Evolutionary conservation across 2,888 invertebrate species (phyloP).

Genomic region (Caenorhabditis macrosperma): DNA sequence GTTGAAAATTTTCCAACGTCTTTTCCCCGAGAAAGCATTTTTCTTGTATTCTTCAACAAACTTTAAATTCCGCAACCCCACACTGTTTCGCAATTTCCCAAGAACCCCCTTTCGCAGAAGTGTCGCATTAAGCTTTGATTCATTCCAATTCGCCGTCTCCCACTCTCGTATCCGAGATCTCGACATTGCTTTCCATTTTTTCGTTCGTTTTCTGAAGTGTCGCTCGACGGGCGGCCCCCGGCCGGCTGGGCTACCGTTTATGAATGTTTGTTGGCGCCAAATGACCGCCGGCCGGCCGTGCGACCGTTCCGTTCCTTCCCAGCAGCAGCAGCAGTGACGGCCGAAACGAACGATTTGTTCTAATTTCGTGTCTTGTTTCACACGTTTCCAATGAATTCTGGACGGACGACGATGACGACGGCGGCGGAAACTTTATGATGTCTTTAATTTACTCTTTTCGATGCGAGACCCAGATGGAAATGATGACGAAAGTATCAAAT

Average conservation of each 20-base stretch:
- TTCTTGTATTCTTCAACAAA: too few species aligned
- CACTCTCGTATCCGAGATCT: constrained; percentile 18
- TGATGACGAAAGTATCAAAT: constrained; percentile 3
- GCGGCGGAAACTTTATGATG: too few species aligned
- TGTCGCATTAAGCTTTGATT: constrained; percentile 34
- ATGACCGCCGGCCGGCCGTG: constrained; percentile 5
- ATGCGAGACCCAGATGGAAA: not conserved
- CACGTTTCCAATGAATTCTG: not conserved
- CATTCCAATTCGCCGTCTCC: constrained; percentile 9
- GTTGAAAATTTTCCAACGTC: too few species aligned
- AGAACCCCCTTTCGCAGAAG: not conserved
- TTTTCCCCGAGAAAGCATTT: too few species aligned
- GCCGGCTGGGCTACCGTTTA: constrained; percentile 8
- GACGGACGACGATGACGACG: too few species aligned
- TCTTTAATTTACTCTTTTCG: not conserved
- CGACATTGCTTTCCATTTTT: constrained; percentile 6
- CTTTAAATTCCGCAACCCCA: not conserved
- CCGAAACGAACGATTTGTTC: not conserved
- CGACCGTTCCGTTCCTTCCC: constrained; percentile 5
- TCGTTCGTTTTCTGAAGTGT: constrained; percentile 32
- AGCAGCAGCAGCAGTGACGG: constrained; percentile 1
- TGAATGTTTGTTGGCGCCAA: constrained; percentile 40
- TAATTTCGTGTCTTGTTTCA: not conserved
- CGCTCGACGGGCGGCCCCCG: constrained; percentile 17
- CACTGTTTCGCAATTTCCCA: not conserved